phyloP scores from a whole-genome alignment of 2,797 vertebrate species.

The Argya squamiceps region DNA sequence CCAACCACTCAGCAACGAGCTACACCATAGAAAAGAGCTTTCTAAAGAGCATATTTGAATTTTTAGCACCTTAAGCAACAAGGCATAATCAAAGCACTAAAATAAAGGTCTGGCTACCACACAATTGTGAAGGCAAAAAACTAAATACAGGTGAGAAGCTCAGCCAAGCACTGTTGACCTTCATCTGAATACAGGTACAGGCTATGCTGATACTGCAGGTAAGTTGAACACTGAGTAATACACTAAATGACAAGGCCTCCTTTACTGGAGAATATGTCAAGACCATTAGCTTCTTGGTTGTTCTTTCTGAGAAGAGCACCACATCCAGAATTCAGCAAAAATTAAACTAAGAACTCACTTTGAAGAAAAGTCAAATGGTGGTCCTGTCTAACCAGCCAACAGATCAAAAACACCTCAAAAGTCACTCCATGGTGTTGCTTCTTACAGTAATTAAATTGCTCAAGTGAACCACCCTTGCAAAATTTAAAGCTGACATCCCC shows the following conservation, averaged over 20 bases:
- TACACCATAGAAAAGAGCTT: neutral
- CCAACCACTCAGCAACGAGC: neutral
- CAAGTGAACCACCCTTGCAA: neutral
- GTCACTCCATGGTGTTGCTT: neutral
- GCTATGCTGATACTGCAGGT: neutral
- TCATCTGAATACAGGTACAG: neutral
- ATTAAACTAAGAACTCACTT: neutral
- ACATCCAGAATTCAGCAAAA: neutral
- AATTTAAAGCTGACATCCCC: neutral
- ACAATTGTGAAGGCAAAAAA: neutral
- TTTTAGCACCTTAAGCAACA: neutral
- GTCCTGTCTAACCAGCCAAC: neutral
- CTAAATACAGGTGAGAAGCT: neutral
- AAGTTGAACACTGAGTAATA: neutral
- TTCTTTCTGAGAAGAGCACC: neutral
- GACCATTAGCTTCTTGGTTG: neutral
- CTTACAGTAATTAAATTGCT: neutral
- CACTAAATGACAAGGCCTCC: neutral
- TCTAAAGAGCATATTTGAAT: neutral
- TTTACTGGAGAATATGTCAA: neutral
- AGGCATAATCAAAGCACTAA: neutral
- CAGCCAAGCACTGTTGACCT: accelerated
- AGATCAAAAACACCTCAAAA: neutral
- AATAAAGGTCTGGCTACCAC: neutral
- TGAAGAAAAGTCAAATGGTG: neutral